Evolutionary conservation across 2,113 vertebrate species (phyloP), one percentile per base, ranked within the genome.

Genomic region (Eclectus roratus): DNA sequence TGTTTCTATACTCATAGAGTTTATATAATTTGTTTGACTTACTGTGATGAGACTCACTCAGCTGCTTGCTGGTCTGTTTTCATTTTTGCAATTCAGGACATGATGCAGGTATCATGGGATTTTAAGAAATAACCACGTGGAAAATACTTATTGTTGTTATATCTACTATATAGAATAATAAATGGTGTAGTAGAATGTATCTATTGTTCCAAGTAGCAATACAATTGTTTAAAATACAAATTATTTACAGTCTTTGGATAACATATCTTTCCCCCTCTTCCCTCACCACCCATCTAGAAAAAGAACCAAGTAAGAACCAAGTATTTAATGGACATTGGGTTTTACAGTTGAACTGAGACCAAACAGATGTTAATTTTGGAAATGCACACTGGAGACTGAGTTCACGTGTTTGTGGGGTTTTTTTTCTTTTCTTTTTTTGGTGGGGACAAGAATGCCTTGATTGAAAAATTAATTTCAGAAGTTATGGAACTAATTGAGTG

Each of bases 281-380:
- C 8, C 6, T 13, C 10, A 7, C 17, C 52, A 35, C 8, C 47
- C 74, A 76, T 49, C 69, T 47, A 63, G 53, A 43, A 49, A 69
- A 91, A 49, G 21, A 55, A 24, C 52, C 73, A n/a, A 33, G 5
- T 21, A n/a, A n/a, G n/a, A 65, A 33, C 21, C 41, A 41, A 55
- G 46, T n/a, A 60, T 41, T 43, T 88, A 88, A 53, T 79, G 61
- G 65, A 56, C 64, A 8, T 39, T 24, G 55, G 55, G 23, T 60
- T 95, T 90, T 96, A 66, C 60, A 81, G 56, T 65, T 94, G 90
- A 89, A 73, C 41, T n/a, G 64, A 91, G 41, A 78, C 79, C 82
- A 95, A 87, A 65, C 85, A 91, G 88, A 88, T 95, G 61, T 93
- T 92, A 52, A 85, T 95, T 95, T 96, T 94, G 55, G 79, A 96